phyloP scores from a whole-genome alignment of 2,797 vertebrate genomes.

The Alcedo quadribrachys region DNA sequence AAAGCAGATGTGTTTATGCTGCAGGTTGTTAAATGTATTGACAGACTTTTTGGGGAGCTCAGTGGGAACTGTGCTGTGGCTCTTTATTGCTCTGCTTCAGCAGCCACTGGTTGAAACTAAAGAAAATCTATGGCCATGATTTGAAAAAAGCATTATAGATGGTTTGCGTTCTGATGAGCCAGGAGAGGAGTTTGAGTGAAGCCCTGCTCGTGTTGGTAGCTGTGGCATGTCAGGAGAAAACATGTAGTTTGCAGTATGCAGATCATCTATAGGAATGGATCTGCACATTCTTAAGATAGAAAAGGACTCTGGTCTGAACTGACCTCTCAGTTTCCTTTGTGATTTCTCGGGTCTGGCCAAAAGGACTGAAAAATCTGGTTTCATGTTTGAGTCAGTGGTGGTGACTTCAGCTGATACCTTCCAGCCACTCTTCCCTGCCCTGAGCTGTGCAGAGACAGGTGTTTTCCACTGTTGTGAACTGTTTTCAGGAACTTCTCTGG shows the following conservation, averaged over 20 bases:
- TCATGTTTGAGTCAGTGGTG: background rate
- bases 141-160: constrained; percentile 43
- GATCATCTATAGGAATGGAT: background rate
- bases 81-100: constrained; percentile 64
- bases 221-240: background rate
- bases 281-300: background rate
- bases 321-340: background rate
- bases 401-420: background rate
- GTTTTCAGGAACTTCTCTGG: background rate
- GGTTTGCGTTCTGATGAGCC: constrained; percentile 14
- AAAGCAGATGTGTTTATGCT: constrained; percentile 61
- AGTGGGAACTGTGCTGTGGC: background rate
- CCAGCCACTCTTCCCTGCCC: background rate
- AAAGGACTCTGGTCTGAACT: background rate
- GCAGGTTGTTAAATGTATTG: constrained; percentile 67
- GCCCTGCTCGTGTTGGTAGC: background rate
- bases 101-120: constrained; percentile 62
- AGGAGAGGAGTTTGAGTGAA: constrained; percentile 36
- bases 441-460: background rate
- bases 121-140: constrained; percentile 58
- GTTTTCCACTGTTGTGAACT: background rate
- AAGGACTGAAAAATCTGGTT: background rate
- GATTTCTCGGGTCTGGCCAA: background rate
- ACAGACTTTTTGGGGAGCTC: constrained; percentile 38
- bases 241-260: background rate